Evolutionary conservation across 2,797 vertebrate species (phyloP), one percentile per base, ranked within the genome.

Genomic region (Hirundo rustica): DNA sequence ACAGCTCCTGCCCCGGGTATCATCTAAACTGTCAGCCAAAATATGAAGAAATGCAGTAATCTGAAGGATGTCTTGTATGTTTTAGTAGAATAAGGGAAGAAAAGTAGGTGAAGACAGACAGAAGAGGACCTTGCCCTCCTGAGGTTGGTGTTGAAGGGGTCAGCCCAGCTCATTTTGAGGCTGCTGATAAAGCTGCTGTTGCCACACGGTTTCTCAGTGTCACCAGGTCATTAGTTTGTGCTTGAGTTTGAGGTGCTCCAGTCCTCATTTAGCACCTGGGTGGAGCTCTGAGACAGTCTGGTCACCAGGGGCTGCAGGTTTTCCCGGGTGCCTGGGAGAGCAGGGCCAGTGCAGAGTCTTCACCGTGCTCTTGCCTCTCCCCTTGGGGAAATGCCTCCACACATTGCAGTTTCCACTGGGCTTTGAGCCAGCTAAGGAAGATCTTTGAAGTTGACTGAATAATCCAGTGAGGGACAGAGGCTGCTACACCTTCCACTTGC

Each of bases 291-390:
- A 17, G 58, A 20, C 42, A 45, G 18, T 36, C 32, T 50, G 38
- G 21, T 64, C 34, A 71, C 42, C 0, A 1, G 30, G 1, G 1
- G 19, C 45, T 70, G 45, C 26, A 30, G 57, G 17, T 70, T 55
- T 79, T 4, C 50, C 65, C 9, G 21, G 27, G 42, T 0, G 0
- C n/a, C 11, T 13, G 23, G n/a, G 40, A 74, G 45, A 74, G 27
- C 32, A 61, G 21, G 29, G 48, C 30, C 2, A 0, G 32, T 38
- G 17, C 1, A 5, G 14, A 14, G 6, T 66, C 21, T 44, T n/a
- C 20, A 9, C 0, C 0, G 2, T 21, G 16, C 45, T 68, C 32
- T 36, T 0, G 0, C 36, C 6, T 64, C 18, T 83, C 8, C 14
- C 10, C 26, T 4, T 34, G 7, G 10, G 26, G 23, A 92, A 47